A percentile compares a stretch with the other conserved stretches of the same genome.
phyloP scores from a whole-genome alignment of 2,797 vertebrate species.

The Characodon lateralis region DNA sequence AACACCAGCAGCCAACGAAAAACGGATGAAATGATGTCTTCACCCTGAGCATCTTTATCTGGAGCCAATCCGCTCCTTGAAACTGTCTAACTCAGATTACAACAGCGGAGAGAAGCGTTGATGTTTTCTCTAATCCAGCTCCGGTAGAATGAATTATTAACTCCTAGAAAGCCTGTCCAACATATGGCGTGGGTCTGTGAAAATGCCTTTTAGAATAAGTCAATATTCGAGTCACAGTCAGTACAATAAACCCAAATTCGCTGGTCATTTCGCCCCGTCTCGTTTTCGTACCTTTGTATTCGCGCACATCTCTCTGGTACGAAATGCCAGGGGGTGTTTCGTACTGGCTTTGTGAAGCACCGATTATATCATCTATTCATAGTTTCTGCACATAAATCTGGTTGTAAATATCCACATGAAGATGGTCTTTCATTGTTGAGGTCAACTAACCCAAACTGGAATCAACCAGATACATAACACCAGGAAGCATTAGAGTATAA shows the following conservation, averaged over 20 bases:
- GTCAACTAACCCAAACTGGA: background rate
- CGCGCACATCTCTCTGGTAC: background rate
- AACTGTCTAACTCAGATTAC: constrained; percentile 28
- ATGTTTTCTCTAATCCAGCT: constrained; percentile 38
- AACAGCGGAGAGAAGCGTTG: constrained; percentile 17
- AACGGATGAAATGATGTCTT: constrained; percentile 17
- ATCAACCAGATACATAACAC: no score
- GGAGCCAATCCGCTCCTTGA: constrained; percentile 4
- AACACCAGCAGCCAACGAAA: constrained; percentile 5
- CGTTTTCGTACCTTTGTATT: background rate
- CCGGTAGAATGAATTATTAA: background rate
- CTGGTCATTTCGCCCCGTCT: background rate
- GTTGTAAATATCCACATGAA: background rate
- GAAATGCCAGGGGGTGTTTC: background rate
- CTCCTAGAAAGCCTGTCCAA: background rate
- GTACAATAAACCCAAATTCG: background rate
- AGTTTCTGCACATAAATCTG: background rate
- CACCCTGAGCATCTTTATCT: constrained; percentile 20
- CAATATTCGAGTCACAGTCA: background rate
- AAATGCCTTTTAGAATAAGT: background rate
- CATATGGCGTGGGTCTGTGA: accelerated
- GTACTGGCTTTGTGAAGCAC: background rate
- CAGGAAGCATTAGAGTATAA: no score
- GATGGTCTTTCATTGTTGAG: background rate
- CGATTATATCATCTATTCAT: background rate